Evolutionary conservation across 2,797 vertebrate genomes (phyloP), one percentile per base, ranked within the genome.

Genomic region (Pitangus sulphuratus): DNA sequence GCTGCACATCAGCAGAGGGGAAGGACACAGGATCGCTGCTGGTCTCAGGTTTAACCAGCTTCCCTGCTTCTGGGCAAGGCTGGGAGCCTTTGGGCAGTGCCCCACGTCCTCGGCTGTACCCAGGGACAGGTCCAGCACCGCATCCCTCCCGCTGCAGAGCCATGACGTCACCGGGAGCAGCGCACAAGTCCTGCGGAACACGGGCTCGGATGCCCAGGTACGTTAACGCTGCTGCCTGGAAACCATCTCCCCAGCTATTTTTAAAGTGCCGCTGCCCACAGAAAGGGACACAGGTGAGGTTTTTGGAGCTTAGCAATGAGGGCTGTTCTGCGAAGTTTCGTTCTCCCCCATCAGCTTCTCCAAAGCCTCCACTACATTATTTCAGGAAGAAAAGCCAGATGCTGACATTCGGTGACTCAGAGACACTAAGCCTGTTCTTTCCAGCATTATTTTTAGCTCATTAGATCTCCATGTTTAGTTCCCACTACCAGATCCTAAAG

Each of bases 361-460:
- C 37, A n/a, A 81, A 94, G 66, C 47, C 47, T 86, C 64, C 54
- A 40, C 19, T 11, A 39, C 50, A 21, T 91, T 68, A 91, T 87
- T 81, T 83, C 45, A 78, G 83, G 76, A 51, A 76, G 86, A 92
- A 93, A 70, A 95, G 94, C 71, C 91, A 89, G 90, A 88, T 71
- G 54, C 87, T 56, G 86, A 91, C 58, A 83, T 61, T 74, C 30
- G 24, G 89, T 95, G 95, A 94, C 92, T 92, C 96, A 97, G 64
- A 95, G 75, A 65, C 90, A 79, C 74, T 62, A 79, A 93, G 81
- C 81, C 71, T 80, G 53, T 44, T 80, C 69, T 84, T 60, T 56
- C 78, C 85, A 76, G 37, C 5, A 9, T 53, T 93, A 95, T 87
- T 92, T 94, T 93, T 83, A 87, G 89, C 87, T 92, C 76, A 58